Percentiles rank a stretch among this genome's conserved stretches.
Conservation (phyloP, 1,140 invertebrate genomes). For the Cryptotermes secundus region DNA sequence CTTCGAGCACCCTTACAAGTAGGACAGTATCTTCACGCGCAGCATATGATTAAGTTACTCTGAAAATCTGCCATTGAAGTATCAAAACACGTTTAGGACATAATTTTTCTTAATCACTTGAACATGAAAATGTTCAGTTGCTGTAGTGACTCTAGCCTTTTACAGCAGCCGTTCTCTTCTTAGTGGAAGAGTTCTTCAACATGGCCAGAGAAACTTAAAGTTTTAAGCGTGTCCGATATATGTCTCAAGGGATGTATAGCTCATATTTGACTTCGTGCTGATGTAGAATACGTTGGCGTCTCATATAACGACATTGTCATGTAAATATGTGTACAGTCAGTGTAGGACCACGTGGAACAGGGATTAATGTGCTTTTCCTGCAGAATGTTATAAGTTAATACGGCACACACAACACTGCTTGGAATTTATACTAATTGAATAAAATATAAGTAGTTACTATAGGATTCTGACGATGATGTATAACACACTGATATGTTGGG, state of each 20-base stretch:
- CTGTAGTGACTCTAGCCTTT: neutral
- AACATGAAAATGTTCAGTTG: neutral
- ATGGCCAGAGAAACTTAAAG: neutral
- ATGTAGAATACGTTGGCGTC: neutral
- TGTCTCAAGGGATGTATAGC: neutral
- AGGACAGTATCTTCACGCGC: neutral
- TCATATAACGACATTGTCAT: constrained; percentile 1
- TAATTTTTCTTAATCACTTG: neutral
- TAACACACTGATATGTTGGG: no score
- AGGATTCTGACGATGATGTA: no score
- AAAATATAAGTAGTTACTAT: no score
- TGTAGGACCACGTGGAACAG: neutral
- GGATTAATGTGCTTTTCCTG: neutral
- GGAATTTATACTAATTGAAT: no score
- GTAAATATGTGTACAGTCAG: neutral
- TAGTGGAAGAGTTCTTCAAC: neutral
- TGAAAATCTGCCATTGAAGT: neutral
- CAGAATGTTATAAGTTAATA: neutral
- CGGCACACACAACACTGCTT: no score
- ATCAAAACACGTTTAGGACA: neutral
- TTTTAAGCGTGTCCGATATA: neutral
- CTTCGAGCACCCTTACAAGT: neutral
- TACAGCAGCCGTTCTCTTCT: neutral
- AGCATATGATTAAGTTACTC: neutral
- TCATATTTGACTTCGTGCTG: neutral